Base-by-base conservation (phyloP, 2,113 vertebrate species). In the Halichoeres trimaculatus region DNA sequence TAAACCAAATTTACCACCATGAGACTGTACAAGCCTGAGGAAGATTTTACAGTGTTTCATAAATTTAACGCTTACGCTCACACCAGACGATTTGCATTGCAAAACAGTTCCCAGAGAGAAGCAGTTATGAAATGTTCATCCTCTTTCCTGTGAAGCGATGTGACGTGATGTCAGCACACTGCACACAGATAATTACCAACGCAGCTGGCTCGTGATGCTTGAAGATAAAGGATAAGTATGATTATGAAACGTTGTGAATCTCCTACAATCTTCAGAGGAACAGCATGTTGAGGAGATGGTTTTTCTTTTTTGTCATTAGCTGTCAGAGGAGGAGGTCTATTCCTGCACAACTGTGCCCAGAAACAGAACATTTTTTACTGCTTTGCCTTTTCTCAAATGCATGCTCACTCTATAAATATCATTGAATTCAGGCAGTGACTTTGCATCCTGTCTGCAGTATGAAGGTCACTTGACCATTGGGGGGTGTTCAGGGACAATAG, bases 151-250 rank as follows among this genome's bases (percentile, higher is more conserved):
- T 53, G 45, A 54, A 79, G 67, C 35, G 35, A 67, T 71, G 50
- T 51, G 65, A 85, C 65, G 72, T 73, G 38, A 80, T 74, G 64
- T 70, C 59, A 79, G 60, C 73, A 73, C 74, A 75, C 61, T 64
- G 61, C 61, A 64, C 48, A 47, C 30, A 59, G 53, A 41, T 78
- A 64, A 78, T 78, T 83, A 83, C 23, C 53, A 72, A 52, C n/a
- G 5, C 68, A 76, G 80, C 72, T 76, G 64, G 24, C 58, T 40
- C 60, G 70, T 62, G 75, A 67, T 58, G 13, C 50, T 70, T 24
- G n/a, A 57, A 20, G 74, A 70, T 54, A 43, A 73, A 66, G 54
- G 5, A 38, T 24, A 47, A 24, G 34, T 53, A 14, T 11, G 60
- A 64, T 58, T 54, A 38, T 1, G 0, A 47, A 40, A 38, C 19